Evolutionary conservation across 2,113 vertebrate species (phyloP), one percentile per base, ranked within the genome.

Genomic region (Spermophilus dauricus): DNA sequence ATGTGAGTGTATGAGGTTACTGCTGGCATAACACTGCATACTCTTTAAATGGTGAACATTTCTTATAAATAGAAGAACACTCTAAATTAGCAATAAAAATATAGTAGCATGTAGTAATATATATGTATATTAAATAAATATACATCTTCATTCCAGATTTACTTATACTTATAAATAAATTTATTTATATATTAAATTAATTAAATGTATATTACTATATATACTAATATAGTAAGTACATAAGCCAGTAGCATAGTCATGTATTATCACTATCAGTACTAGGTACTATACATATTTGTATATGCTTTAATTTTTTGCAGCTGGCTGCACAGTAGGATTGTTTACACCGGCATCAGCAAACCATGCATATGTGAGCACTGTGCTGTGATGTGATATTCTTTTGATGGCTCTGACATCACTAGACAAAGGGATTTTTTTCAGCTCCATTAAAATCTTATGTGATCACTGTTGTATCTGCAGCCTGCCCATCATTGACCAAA

Each of bases 1-100:
- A 70, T 22, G n/a, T 11, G 30, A 73, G 16, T 14, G 32, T 3
- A 10, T 28, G 13, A 10, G 4, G 14, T 5, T 75, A 13, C 53
- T 73, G 17, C 18, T 17, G 6, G 34, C 0, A 0, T 39, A 34
- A 34, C 5, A 63, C 61, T 9, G 0, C 26, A 28, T 28, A 63
- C 24, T 26, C 8, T 58, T 22, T 63, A 63, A 63, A 16, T 9
- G 51, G 39, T 37, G 37, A 51, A 56, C 4, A 22, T 1, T 58
- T 80, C 16, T 61, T 61, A 30, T 9, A 48, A 22, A 5, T 61
- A n/a, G 24, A 13, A 37, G 24, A 8, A 5, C 8, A 24, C 14
- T 28, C 61, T 87, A 48, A 70, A 72, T 22, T 37, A 30, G 73
- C 20, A 61, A 51, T 39, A 45, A 76, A 75, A 61, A n/a, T 72